Evolutionary conservation across 2,797 vertebrate species (phyloP).

Genomic region (Parambassis ranga): DNA sequence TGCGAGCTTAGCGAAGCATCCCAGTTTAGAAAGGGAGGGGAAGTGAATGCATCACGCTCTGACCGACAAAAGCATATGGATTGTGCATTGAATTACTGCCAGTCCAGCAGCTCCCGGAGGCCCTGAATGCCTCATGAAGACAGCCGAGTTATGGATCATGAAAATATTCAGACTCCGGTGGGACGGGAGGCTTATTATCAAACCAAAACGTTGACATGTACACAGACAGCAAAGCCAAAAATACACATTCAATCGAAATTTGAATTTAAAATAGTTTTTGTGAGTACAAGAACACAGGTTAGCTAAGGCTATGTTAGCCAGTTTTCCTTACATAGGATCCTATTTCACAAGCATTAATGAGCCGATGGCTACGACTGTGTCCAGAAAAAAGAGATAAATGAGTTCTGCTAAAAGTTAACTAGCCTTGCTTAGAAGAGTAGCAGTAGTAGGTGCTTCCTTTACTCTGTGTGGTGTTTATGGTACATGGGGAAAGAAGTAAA

Average conservation of each 20-base stretch:
- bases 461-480: no score
- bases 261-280: background rate
- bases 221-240: background rate
- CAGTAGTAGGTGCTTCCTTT: no score
- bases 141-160: slow-evolving; percentile 39
- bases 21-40: slow-evolving; percentile 8
- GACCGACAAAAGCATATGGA: slow-evolving; percentile 53
- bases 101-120: slow-evolving; percentile 38
- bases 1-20: slow-evolving; percentile 27
- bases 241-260: no score
- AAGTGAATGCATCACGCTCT: slow-evolving; percentile 37
- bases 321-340: no score
- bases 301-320: no score
- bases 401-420: background rate
- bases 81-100: slow-evolving; percentile 64
- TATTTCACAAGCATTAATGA: no score
- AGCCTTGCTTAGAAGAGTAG: background rate
- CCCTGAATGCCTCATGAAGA: slow-evolving; percentile 29
- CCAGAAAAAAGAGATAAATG: no score
- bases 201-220: slow-evolving; percentile 13
- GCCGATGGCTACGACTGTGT: no score
- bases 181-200: slow-evolving; percentile 20
- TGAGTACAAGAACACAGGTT: no score
- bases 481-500: no score
- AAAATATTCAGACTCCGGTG: slow-evolving; percentile 16